phyloP scores from a whole-genome alignment of 2,113 vertebrate genomes.

The Bagarius yarrelli region DNA sequence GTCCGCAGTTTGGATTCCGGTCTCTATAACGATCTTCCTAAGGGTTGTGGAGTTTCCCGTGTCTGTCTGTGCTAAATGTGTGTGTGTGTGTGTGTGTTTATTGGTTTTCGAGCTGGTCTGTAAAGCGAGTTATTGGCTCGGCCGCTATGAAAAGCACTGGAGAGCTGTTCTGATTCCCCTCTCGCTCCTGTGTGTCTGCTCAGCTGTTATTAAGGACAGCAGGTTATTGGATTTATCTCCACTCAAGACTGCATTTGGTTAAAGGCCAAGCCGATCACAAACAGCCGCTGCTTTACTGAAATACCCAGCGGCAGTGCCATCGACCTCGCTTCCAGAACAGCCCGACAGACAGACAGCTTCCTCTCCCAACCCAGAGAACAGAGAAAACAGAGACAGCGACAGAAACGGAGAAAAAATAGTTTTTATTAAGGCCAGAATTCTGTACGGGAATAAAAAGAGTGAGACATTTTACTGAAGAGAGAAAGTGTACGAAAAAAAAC shows the following conservation, averaged over 20 bases:
- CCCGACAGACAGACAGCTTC: neutral
- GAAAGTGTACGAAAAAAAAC: too few species aligned
- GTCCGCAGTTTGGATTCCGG: neutral
- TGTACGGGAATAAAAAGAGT: too few species aligned
- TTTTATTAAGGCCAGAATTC: too few species aligned
- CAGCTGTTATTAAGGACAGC: slow-evolving; percentile 52
- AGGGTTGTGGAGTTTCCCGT: slow-evolving; percentile 42
- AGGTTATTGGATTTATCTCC: slow-evolving; percentile 54
- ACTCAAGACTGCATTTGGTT: slow-evolving; percentile 52
- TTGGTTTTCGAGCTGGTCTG: slow-evolving; percentile 52
- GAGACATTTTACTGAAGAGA: too few species aligned
- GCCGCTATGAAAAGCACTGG: slow-evolving; percentile 44
- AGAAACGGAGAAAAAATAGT: too few species aligned
- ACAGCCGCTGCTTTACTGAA: slow-evolving; percentile 31
- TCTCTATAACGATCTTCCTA: slow-evolving; percentile 16
- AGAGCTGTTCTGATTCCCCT: slow-evolving; percentile 54
- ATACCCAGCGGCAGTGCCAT: slow-evolving; percentile 21
- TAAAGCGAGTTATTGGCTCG: slow-evolving; percentile 49
- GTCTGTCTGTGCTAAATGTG: too few species aligned
- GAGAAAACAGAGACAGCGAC: too few species aligned
- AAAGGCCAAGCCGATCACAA: slow-evolving; percentile 53
- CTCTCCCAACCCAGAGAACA: neutral
- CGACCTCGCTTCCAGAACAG: slow-evolving; percentile 27
- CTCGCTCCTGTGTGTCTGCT: slow-evolving; percentile 37
- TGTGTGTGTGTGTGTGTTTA: slow-evolving; percentile 45